Base-by-base conservation (phyloP, 1,140 invertebrate species). In the Bombus breviceps region DNA sequence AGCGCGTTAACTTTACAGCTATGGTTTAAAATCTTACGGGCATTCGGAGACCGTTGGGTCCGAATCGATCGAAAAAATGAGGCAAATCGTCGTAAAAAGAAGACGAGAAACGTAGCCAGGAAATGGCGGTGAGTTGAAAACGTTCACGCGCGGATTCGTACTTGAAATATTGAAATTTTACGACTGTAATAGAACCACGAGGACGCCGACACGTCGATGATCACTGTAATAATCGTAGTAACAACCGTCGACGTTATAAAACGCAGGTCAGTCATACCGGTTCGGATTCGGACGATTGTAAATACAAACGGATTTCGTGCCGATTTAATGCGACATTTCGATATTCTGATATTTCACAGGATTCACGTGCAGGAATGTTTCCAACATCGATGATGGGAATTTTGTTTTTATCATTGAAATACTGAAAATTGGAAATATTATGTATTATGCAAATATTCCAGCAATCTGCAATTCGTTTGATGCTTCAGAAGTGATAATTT, bases 171-270 rank as follows among this genome's bases (percentile, higher is more conserved):
- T 47, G 68, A 82, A 73, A 74, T 71, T 82, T 82, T 28, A 82
- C 71, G 80, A 47, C 12, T 10, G 34, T n/a, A 13, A 59, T 74
- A 37, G 32, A 74, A 82, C 39, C 39, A 37, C 43, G 9, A 74
- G 69, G 13, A 82, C 71, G 12, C 34, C 22, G 39, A 72, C 39
- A 15, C 53, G 57, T 10, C 25, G 73, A 75, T 57, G 80, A 53
- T 32, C 22, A 47, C 37, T 47, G 53, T 22, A 74, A 82, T 74
- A 82, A 82, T 82, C 64, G 80, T 74, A 74, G 71, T 59, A 47
- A 74, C 80, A 74, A 82, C 57, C 64, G 80, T 82, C 80, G 80
- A 43, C 57, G 71, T 74, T 82, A 47, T 82, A 82, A 82, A 82
- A 74, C 57, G 80, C 47, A 25, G 37, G 28, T 39, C 53, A 64